phyloP scores from a whole-genome alignment of 2,113 vertebrate genomes.

The Micronycteris hirsuta region DNA sequence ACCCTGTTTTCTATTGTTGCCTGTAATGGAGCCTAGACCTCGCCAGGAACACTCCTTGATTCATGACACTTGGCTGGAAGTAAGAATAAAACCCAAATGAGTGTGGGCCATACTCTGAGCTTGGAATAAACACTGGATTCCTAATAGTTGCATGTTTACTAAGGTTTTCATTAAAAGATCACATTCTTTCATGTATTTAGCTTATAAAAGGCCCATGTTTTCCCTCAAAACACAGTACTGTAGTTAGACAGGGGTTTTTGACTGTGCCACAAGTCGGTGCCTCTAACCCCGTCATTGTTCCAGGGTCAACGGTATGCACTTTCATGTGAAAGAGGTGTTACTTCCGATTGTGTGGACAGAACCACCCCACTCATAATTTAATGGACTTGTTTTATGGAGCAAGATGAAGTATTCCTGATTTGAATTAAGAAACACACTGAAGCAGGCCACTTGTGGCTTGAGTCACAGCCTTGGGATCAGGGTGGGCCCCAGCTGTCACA shows the following conservation, averaged over 20 bases:
- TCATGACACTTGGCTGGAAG: neutral
- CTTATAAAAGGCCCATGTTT: neutral
- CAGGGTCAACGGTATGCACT: neutral
- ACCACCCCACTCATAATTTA: slow-evolving; percentile 4
- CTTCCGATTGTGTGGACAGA: neutral
- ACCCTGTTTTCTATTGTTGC: neutral
- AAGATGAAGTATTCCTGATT: slow-evolving; percentile 10
- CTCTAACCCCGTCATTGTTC: neutral
- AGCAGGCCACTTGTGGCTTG: neutral
- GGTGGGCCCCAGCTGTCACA: neutral
- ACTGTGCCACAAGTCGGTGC: too few species aligned
- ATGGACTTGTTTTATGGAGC: slow-evolving; percentile 33
- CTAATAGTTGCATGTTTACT: neutral
- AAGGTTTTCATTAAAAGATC: slow-evolving; percentile 40
- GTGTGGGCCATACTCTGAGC: neutral
- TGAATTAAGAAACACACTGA: slow-evolving; percentile 33
- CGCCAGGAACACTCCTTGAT: neutral
- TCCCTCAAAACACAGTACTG: neutral
- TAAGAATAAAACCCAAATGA: neutral
- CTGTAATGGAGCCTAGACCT: neutral
- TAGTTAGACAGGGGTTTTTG: neutral
- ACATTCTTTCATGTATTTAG: slow-evolving; percentile 18
- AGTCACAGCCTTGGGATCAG: neutral
- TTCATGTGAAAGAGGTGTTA: neutral
- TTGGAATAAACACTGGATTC: slow-evolving; percentile 22